Evolutionary conservation across 2,888 invertebrate genomes (phyloP).

Genomic region (Ptychoptera albimana): DNA sequence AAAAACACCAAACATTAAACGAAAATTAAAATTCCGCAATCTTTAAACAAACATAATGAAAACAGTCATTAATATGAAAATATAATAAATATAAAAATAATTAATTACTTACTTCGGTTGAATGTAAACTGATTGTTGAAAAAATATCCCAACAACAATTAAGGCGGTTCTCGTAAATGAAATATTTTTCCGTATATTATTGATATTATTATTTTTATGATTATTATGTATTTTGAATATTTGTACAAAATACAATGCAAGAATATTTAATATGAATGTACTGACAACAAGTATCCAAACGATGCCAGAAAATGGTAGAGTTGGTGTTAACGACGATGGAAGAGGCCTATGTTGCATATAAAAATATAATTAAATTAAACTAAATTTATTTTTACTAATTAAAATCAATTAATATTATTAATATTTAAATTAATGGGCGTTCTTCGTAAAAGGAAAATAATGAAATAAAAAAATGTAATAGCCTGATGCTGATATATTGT

Average conservation of each 20-base stretch:
- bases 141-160: conserved; percentile 23
- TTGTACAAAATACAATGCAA: too few species aligned
- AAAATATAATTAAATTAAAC: neutral
- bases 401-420: too few species aligned
- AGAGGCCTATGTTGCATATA: conserved; percentile 16
- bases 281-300: conserved; percentile 15
- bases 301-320: conserved; percentile 18
- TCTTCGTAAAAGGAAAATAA: too few species aligned
- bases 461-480: too few species aligned
- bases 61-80: too few species aligned
- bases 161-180: neutral
- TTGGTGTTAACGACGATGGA: conserved; percentile 22
- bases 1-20: too few species aligned
- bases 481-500: too few species aligned
- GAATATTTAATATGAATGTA: neutral
- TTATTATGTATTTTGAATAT: neutral
- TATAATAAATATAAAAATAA: too few species aligned
- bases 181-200: neutral
- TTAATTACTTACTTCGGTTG: conserved; percentile 15
- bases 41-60: too few species aligned
- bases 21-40: too few species aligned
- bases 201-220: neutral
- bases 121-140: conserved; percentile 23
- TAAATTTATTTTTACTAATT: neutral
- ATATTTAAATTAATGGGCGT: too few species aligned